phyloP scores from a whole-genome alignment of 2,797 vertebrate species.

The Platyrinchus mystaceus region DNA sequence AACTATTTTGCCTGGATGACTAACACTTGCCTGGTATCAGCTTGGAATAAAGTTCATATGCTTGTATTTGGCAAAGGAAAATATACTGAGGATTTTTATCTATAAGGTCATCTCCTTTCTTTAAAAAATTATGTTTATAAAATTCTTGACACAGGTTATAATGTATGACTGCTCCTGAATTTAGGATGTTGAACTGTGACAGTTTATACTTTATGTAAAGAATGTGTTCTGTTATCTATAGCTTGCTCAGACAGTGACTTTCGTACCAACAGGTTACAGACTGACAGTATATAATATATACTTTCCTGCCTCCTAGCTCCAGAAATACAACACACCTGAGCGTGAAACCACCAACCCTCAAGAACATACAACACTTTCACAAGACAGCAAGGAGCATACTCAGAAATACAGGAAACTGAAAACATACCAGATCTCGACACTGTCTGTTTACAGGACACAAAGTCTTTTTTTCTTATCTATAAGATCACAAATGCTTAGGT shows the following conservation, averaged over 20 bases:
- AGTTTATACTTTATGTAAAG: neutral
- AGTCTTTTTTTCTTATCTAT: neutral
- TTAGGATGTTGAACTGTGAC: neutral
- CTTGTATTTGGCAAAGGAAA: neutral
- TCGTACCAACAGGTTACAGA: neutral
- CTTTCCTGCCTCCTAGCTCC: neutral
- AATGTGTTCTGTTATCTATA: neutral
- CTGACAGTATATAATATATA: neutral
- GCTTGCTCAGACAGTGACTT: neutral
- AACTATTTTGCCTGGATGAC: neutral
- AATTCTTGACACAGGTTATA: neutral
- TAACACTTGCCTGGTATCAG: neutral
- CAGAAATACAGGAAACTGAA: neutral
- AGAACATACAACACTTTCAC: neutral
- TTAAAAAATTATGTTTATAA: neutral
- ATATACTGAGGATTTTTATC: neutral
- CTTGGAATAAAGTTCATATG: neutral
- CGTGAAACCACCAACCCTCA: neutral
- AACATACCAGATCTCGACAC: neutral
- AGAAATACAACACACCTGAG: neutral
- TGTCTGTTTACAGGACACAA: neutral
- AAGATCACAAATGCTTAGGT: neutral
- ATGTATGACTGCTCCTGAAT: neutral
- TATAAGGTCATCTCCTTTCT: neutral
- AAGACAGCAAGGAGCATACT: neutral